Percentiles rank a stretch among this genome's conserved stretches.
These are phyloP conservation scores for Drosophila pectinifera DNA, from an alignment of 1,140 invertebrate species.

Conservation along the genomic window DNA sequence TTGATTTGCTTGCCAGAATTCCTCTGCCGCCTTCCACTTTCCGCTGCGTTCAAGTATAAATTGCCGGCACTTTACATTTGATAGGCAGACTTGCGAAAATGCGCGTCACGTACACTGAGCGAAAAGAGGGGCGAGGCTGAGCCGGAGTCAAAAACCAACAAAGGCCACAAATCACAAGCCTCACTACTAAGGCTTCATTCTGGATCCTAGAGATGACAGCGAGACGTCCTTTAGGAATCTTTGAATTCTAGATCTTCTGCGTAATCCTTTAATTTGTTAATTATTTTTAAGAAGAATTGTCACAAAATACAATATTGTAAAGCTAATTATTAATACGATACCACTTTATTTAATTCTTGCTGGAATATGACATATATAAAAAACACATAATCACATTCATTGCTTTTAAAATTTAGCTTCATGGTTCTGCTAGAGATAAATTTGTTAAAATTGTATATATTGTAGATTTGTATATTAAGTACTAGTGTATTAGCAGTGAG, in stretches of 20 bases:
- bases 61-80: slow-evolving; percentile 79
- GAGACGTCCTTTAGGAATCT: background rate
- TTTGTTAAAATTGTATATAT: too few species aligned
- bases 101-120: slow-evolving; percentile 70
- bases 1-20: slow-evolving; percentile 60
- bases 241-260: background rate
- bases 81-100: slow-evolving; percentile 74
- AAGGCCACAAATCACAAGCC: slow-evolving; percentile 70
- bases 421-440: too few species aligned
- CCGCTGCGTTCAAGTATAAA: slow-evolving; percentile 70
- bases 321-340: too few species aligned
- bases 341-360: too few species aligned
- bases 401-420: too few species aligned
- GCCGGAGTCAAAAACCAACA: slow-evolving; percentile 62
- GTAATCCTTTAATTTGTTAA: too few species aligned
- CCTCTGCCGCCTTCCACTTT: slow-evolving; percentile 14
- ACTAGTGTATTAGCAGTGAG: too few species aligned
- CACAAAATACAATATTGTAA: too few species aligned
- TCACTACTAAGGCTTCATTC: background rate
- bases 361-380: too few species aligned
- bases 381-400: too few species aligned
- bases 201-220: background rate
- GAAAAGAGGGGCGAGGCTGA: slow-evolving; percentile 13
- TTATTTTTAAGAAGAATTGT: background rate
- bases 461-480: too few species aligned